phyloP scores from a whole-genome alignment of 2,797 vertebrate genomes.

The Spinus pinus region DNA sequence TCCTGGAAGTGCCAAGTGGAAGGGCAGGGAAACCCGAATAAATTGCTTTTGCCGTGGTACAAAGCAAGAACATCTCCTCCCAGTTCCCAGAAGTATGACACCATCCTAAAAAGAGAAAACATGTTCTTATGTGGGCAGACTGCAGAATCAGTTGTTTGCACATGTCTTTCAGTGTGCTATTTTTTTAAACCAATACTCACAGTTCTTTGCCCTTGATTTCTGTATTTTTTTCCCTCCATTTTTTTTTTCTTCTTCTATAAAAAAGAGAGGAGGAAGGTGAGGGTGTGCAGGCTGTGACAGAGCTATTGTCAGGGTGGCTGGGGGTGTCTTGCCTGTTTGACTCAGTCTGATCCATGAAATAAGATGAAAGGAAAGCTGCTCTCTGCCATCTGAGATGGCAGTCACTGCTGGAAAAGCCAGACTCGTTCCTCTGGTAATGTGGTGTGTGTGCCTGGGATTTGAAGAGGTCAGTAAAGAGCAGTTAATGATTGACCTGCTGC shows the following conservation, averaged over 20 bases:
- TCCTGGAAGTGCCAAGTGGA: background rate
- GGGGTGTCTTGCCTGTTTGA: background rate
- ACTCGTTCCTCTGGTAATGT: background rate
- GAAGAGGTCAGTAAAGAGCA: constrained; percentile 34
- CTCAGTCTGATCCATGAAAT: background rate
- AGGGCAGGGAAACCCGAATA: background rate
- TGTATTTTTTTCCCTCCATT: rapidly evolving
- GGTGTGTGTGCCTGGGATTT: background rate
- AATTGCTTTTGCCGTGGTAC: background rate
- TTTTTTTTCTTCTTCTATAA: background rate
- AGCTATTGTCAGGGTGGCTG: background rate
- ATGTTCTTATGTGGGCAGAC: constrained; percentile 35
- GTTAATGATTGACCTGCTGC: constrained; percentile 60
- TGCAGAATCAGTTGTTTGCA: constrained; percentile 40
- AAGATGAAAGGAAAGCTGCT: constrained; percentile 28
- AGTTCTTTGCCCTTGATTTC: background rate
- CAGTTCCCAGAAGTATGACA: constrained; percentile 63
- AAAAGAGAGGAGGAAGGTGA: background rate
- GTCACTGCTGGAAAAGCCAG: background rate
- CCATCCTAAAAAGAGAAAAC: constrained; percentile 24
- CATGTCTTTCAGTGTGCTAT: background rate
- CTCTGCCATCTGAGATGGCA: constrained; percentile 17
- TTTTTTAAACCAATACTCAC: background rate
- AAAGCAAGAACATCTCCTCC: constrained; percentile 57
- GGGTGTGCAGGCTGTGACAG: background rate